Evolutionary conservation across 2,113 vertebrate species (phyloP).

Genomic region (Pedionomus torquatus): DNA sequence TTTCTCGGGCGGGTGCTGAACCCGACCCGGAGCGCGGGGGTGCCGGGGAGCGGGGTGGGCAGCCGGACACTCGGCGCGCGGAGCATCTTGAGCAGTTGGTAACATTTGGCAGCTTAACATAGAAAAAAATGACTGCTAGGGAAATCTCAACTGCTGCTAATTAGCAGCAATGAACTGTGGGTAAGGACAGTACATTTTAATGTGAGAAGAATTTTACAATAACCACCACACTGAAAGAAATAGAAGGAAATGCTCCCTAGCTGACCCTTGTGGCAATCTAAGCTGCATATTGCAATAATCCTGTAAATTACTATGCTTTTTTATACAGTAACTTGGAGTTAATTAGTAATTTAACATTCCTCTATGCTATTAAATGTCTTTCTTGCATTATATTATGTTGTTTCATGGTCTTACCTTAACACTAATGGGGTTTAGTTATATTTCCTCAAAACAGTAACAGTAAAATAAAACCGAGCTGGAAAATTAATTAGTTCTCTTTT

Average conservation of each 20-base stretch:
- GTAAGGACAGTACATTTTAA: slow-evolving; percentile 81
- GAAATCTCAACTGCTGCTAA: slow-evolving; percentile 81
- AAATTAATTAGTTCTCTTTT: slow-evolving; percentile 87
- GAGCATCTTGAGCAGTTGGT: slow-evolving; percentile 77
- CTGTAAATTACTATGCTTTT: slow-evolving; percentile 86
- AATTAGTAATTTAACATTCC: slow-evolving; percentile 90
- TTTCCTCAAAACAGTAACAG: slow-evolving; percentile 87
- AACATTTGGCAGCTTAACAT: slow-evolving; percentile 79
- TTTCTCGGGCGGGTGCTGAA: slow-evolving; percentile 44
- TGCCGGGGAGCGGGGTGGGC: neutral
- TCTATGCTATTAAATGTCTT: slow-evolving; percentile 88
- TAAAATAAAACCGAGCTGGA: slow-evolving; percentile 83
- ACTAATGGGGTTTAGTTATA: slow-evolving; percentile 88
- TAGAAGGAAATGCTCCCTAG: slow-evolving; percentile 78
- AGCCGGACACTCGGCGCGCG: slow-evolving; percentile 56
- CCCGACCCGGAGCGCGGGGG: neutral
- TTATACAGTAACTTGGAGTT: slow-evolving; percentile 85
- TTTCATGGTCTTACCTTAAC: slow-evolving; percentile 88
- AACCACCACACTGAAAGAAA: slow-evolving; percentile 69
- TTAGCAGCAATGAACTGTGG: slow-evolving; percentile 86
- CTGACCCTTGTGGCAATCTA: slow-evolving; percentile 84
- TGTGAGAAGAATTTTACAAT: slow-evolving; percentile 79
- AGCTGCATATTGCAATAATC: slow-evolving; percentile 84
- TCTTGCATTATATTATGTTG: slow-evolving; percentile 88
- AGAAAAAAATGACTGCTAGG: slow-evolving; percentile 76